Conservation (phyloP, 1,140 invertebrate genomes). For the Anastrepha ludens region DNA sequence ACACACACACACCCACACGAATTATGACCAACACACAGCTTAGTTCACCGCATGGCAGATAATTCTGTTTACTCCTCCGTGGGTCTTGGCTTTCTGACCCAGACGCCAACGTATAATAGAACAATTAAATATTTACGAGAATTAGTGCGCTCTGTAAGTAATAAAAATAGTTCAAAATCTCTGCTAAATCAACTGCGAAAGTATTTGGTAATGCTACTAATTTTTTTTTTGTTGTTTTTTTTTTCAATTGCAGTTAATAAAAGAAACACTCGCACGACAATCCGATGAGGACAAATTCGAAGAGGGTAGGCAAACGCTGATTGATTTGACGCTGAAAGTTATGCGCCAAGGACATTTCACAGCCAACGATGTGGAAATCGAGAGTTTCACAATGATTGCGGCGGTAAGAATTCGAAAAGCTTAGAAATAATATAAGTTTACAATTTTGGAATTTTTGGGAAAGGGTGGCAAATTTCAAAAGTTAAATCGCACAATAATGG, state of each 20-base stretch:
- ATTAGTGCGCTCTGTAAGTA: background rate
- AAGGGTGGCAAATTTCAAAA: too few relatives aligned
- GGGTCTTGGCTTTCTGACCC: background rate
- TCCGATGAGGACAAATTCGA: background rate
- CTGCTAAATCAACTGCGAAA: too few relatives aligned
- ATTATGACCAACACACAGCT: background rate
- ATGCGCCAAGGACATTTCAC: background rate
- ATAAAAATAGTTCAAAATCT: too few relatives aligned
- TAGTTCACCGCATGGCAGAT: background rate
- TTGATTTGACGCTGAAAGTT: background rate
- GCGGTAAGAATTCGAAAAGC: background rate
- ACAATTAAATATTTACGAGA: background rate
- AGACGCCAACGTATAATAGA: background rate
- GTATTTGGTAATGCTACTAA: too few relatives aligned
- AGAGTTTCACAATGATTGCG: conserved; percentile 34
- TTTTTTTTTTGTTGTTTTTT: too few relatives aligned
- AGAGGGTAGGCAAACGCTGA: background rate
- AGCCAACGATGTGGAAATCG: conserved; percentile 4
- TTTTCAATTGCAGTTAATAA: background rate
- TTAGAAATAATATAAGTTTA: too few relatives aligned
- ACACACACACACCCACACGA: too few relatives aligned
- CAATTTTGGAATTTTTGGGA: too few relatives aligned
- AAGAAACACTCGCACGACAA: background rate
- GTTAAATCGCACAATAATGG: too few relatives aligned
- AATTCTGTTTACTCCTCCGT: background rate